These are phyloP conservation scores for Drosophila birchii DNA, from an alignment of 2,888 invertebrate species.

Conservation along the genomic window DNA sequence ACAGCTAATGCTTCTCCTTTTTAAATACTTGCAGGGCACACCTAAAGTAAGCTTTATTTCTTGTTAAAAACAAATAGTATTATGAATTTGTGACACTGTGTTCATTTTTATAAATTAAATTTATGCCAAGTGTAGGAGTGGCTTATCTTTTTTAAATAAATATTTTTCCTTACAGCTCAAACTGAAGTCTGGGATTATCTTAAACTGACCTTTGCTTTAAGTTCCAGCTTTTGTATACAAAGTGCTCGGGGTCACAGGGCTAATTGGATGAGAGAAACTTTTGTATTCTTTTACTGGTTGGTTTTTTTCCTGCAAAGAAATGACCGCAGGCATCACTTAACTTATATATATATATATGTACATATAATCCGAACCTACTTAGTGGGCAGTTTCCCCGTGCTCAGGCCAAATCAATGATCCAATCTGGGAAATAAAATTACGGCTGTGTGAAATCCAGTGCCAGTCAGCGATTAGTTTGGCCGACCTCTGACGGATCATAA, in stretches of 20 bases:
- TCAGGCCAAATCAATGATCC: slow-evolving; percentile 11
- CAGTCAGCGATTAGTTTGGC: slow-evolving; percentile 36
- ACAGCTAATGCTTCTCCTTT: not conserved
- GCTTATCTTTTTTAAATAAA: not conserved
- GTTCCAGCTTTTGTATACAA: slow-evolving; percentile 14
- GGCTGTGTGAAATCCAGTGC: slow-evolving; percentile 60
- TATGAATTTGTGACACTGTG: too few relatives aligned
- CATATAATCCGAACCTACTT: slow-evolving; percentile 9
- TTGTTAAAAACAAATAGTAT: not conserved
- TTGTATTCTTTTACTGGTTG: slow-evolving; percentile 10
- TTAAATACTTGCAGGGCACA: not conserved
- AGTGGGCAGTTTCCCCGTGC: not conserved
- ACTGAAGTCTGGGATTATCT: not conserved
- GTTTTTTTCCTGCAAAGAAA: not conserved
- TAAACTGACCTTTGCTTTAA: slow-evolving; percentile 5
- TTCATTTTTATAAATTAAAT: not conserved
- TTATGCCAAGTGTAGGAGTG: not conserved
- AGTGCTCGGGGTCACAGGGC: slow-evolving; percentile 27
- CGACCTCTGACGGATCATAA: slow-evolving; percentile 38
- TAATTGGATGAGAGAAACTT: slow-evolving; percentile 40
- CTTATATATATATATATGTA: slow-evolving; percentile 11
- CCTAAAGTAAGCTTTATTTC: not conserved
- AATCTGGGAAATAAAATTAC: slow-evolving; percentile 50
- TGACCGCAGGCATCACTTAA: slow-evolving; percentile 27
- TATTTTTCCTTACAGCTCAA: not conserved